A percentile compares a stretch with the other conserved stretches of the same genome.
Conservation (phyloP, 2,113 vertebrate species). For the Pristiophorus japonicus region DNA sequence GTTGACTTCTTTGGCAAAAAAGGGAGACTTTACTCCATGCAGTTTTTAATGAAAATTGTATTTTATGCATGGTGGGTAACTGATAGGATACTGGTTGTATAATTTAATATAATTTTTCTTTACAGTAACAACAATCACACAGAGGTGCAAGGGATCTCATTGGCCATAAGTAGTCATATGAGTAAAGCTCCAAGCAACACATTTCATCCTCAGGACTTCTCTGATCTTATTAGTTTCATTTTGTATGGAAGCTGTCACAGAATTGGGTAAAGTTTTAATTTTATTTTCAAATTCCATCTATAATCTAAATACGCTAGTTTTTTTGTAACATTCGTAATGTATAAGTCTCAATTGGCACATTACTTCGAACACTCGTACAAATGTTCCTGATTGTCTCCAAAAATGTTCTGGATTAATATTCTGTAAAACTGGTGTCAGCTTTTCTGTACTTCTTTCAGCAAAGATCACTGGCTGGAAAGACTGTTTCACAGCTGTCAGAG, state of each 20-base stretch:
- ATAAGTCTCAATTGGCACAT: not conserved
- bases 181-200: slow-evolving; percentile 86
- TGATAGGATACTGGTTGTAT: not conserved
- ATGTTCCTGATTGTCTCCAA: not conserved
- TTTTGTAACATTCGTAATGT: not conserved
- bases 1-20: not conserved
- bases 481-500: slow-evolving; percentile 94
- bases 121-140: slow-evolving; percentile 78
- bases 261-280: slow-evolving; percentile 68
- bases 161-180: slow-evolving; percentile 88
- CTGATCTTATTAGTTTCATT: slow-evolving; percentile 96
- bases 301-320: not conserved
- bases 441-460: slow-evolving; percentile 61
- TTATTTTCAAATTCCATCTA: not conserved
- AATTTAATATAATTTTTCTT: slow-evolving; percentile 36
- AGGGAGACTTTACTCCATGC: not conserved
- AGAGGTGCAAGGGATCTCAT: slow-evolving; percentile 86
- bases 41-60: not conserved
- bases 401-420: not conserved
- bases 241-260: slow-evolving; percentile 88
- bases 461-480: slow-evolving; percentile 94
- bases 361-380: not conserved
- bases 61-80: not conserved
- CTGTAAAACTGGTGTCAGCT: not conserved
- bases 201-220: slow-evolving; percentile 96